Evolutionary conservation across 2,888 invertebrate species (phyloP).

Genomic region (Ernsta delagoae): DNA sequence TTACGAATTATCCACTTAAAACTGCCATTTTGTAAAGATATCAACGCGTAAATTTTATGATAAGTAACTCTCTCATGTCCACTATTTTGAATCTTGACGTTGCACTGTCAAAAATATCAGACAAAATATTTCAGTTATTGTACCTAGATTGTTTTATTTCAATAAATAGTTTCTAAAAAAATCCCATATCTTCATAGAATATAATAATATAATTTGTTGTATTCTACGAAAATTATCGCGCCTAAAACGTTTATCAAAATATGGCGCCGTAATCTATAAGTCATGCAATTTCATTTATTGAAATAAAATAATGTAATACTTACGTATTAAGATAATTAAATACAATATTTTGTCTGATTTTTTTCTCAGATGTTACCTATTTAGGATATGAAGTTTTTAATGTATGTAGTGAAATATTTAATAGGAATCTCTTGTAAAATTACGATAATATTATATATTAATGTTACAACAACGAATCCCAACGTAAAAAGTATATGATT

Average conservation of each 20-base stretch:
- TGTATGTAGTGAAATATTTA: slow-evolving; percentile 42
- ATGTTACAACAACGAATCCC: slow-evolving; percentile 52
- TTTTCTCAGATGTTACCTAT: slow-evolving; percentile 36
- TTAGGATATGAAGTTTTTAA: slow-evolving; percentile 41
- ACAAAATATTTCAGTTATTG: slow-evolving; percentile 4
- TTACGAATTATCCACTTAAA: slow-evolving; percentile 27
- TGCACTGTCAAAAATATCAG: slow-evolving; percentile 24
- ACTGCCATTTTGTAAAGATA: slow-evolving; percentile 39
- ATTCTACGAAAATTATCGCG: no score
- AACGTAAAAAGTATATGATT: slow-evolving; percentile 40
- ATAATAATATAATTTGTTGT: no score
- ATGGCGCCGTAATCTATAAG: no score
- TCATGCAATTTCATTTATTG: no score
- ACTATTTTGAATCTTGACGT: slow-evolving; percentile 44
- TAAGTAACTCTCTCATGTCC: slow-evolving; percentile 40
- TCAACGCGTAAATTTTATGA: slow-evolving; percentile 35
- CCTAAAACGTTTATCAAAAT: no score
- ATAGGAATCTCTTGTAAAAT: slow-evolving; percentile 43
- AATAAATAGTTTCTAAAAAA: no score
- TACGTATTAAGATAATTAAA: no score
- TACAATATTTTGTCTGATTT: slow-evolving; percentile 24
- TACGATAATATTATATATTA: slow-evolving; percentile 22
- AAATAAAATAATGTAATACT: no score
- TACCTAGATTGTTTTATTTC: no score
- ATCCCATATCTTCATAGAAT: no score